These are phyloP conservation scores for Diloba caeruleocephala DNA, from an alignment of 2,888 invertebrate genomes.

Conservation along the genomic window DNA sequence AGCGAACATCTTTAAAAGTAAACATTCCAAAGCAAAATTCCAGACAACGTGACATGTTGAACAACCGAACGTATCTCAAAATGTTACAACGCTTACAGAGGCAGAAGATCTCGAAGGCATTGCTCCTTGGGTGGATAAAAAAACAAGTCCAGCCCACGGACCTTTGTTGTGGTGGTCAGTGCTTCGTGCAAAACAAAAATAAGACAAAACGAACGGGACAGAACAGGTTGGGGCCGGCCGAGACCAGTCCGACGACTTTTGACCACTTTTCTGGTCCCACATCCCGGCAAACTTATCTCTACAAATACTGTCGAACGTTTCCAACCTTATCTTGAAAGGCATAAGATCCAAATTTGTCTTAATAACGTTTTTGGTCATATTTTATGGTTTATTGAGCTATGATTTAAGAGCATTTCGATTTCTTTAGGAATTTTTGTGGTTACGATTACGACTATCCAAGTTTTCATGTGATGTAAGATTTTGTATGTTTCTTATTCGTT, in stretches of 20 bases:
- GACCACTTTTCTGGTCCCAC: constrained; percentile 75
- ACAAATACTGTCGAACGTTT: constrained; percentile 31
- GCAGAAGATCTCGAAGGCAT: constrained; percentile 65
- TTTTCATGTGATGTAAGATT: constrained; percentile 53
- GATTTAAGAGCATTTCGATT: constrained; percentile 86
- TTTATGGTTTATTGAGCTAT: constrained; percentile 66
- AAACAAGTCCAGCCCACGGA: constrained; percentile 74
- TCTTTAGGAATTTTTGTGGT: constrained; percentile 83
- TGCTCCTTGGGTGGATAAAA: constrained; percentile 68
- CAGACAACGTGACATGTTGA: constrained; percentile 35
- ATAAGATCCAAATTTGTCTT: constrained; percentile 48
- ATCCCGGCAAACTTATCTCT: constrained; percentile 53
- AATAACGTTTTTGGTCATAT: constrained; percentile 4
- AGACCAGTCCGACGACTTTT: constrained; percentile 81
- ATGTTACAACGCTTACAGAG: constrained; percentile 53
- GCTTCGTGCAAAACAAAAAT: constrained; percentile 86
- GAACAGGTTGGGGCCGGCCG: constrained; percentile 76
- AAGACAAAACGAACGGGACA: constrained; percentile 81
- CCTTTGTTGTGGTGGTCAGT: constrained; percentile 89
- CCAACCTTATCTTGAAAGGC: constrained; percentile 48
- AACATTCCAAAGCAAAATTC: constrained; percentile 36
- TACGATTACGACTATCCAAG: constrained; percentile 59
- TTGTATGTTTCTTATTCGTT: constrained; percentile 17
- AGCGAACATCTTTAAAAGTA: constrained; percentile 21
- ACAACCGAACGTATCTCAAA: constrained; percentile 45